These are phyloP conservation scores for Silurus asotus DNA, from an alignment of 2,113 vertebrate genomes.

Conservation along the genomic window DNA sequence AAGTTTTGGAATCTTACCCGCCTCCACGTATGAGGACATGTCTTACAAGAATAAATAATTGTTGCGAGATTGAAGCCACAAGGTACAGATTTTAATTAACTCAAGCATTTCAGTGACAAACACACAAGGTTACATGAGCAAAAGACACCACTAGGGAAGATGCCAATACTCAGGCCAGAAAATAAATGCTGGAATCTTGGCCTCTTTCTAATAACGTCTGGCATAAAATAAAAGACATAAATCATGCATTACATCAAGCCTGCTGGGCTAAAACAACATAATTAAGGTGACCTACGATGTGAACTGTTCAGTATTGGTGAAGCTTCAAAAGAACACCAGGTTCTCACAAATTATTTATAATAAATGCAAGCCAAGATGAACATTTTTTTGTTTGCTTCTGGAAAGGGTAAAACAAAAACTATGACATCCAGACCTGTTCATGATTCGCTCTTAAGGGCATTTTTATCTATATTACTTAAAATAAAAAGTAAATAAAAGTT, in stretches of 20 bases:
- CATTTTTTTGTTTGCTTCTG: not conserved
- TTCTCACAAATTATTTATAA: not conserved
- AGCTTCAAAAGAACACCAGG: not conserved
- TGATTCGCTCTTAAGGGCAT: not conserved
- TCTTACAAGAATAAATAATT: not conserved
- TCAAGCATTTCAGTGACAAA: not conserved
- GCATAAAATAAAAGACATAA: slow-evolving; percentile 20
- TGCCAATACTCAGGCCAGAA: slow-evolving; percentile 8
- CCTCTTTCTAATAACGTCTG: slow-evolving; percentile 25
- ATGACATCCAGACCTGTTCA: not conserved
- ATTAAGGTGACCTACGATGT: slow-evolving; percentile 23
- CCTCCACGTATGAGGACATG: not conserved
- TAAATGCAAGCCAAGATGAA: not conserved
- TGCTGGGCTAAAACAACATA: not conserved
- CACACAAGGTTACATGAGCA: not conserved
- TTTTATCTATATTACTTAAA: no score
- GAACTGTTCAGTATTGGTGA: slow-evolving; percentile 20
- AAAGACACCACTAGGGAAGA: not conserved
- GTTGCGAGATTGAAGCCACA: not conserved
- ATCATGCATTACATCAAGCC: slow-evolving; percentile 14
- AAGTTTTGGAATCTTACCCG: not conserved
- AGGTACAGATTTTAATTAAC: not conserved
- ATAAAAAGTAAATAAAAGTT: no score
- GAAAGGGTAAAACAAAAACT: not conserved
- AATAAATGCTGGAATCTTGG: slow-evolving; percentile 22